A percentile compares a stretch with the other conserved stretches of the same genome.
Evolutionary conservation across 1,140 invertebrate genomes (phyloP).

Genomic region (Thaumetopoea pityocampa): DNA sequence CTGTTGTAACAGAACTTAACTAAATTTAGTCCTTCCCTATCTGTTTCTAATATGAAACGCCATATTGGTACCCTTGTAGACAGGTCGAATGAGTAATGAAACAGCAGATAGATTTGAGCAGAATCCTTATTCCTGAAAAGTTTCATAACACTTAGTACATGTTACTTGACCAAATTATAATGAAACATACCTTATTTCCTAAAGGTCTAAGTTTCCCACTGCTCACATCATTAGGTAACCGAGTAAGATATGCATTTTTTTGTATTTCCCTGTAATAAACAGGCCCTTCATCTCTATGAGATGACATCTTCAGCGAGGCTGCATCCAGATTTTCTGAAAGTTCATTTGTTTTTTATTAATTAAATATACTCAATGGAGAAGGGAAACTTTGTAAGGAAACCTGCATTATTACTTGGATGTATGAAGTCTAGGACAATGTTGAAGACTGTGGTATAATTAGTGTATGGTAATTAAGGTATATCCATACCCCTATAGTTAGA

Average conservation of each 20-base stretch:
- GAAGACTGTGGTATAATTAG: no score
- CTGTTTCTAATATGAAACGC: no score
- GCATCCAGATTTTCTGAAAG: constrained; percentile 26
- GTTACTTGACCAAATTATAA: neutral
- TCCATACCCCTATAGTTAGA: no score
- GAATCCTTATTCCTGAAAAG: neutral
- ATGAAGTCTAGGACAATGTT: no score
- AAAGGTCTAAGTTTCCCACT: constrained; percentile 47
- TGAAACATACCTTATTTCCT: constrained; percentile 44
- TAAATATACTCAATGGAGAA: neutral
- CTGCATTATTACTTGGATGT: no score
- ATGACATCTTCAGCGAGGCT: constrained; percentile 32
- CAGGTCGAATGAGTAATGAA: no score
- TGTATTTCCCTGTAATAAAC: constrained; percentile 68
- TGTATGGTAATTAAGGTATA: no score
- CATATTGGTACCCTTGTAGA: no score
- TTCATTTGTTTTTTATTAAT: neutral
- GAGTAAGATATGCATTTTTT: constrained; percentile 62
- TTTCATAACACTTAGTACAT: no score
- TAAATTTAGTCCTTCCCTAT: no score
- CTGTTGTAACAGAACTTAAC: no score
- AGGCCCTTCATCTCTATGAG: constrained; percentile 49
- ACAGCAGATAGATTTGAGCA: neutral
- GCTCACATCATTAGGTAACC: constrained; percentile 50
- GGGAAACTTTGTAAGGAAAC: neutral